These are phyloP conservation scores for Chrysoperla carnea DNA, from an alignment of 1,140 invertebrate genomes.

Conservation along the genomic window DNA sequence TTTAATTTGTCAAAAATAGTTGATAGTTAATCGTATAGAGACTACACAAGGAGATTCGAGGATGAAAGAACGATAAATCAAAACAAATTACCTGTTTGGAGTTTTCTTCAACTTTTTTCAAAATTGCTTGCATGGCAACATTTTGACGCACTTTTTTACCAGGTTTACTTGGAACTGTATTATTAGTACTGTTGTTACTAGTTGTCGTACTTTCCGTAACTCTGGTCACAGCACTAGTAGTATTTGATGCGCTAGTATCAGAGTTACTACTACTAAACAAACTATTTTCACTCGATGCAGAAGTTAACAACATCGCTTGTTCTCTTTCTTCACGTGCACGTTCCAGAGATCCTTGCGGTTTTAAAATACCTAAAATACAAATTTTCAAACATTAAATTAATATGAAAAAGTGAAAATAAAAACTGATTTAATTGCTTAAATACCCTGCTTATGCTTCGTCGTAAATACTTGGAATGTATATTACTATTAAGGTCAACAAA, in stretches of 20 bases:
- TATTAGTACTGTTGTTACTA: slow-evolving; percentile 4
- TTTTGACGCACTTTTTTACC: slow-evolving; percentile 18
- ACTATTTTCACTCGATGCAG: slow-evolving; percentile 1
- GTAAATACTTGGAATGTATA: not conserved
- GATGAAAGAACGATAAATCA: too few relatives aligned
- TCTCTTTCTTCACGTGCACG: slow-evolving; percentile 35
- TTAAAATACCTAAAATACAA: slow-evolving; percentile 38
- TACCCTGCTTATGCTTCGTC: too few relatives aligned
- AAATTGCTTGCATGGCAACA: slow-evolving; percentile 46
- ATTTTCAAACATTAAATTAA: not conserved
- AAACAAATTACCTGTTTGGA: slow-evolving; percentile 37
- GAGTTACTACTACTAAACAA: not conserved
- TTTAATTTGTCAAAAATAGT: too few relatives aligned
- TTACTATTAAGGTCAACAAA: too few relatives aligned
- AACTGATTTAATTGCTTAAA: not conserved
- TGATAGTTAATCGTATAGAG: too few relatives aligned
- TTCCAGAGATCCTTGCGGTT: slow-evolving; percentile 47
- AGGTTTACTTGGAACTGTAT: slow-evolving; percentile 3
- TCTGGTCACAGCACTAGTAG: not conserved
- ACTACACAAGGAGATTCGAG: too few relatives aligned
- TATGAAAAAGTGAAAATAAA: not conserved
- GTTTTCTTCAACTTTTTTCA: slow-evolving; percentile 35
- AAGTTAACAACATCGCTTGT: slow-evolving; percentile 12
- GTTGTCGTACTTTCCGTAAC: not conserved
- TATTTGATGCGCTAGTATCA: not conserved